Conservation (phyloP, 2,797 vertebrate species). For the Hemitrygon akajei region DNA sequence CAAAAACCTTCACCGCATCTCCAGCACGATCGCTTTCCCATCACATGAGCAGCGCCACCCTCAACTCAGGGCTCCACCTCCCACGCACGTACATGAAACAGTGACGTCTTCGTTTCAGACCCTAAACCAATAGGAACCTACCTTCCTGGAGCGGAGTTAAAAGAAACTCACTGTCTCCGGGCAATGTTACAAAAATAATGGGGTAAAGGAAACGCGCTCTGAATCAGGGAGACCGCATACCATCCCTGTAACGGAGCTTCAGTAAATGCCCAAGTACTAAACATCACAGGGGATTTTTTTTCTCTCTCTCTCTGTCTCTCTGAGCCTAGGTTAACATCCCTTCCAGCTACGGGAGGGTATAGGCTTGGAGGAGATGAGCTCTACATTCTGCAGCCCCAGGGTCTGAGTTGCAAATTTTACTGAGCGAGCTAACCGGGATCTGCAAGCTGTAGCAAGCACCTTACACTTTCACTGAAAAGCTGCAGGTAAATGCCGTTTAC, state of each 20-base stretch:
- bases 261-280: neutral
- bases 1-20: neutral
- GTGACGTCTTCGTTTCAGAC: neutral
- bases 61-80: too few relatives aligned
- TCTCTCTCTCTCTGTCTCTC: neutral
- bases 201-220: neutral
- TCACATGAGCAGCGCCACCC: too few relatives aligned
- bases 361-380: slow-evolving; percentile 63
- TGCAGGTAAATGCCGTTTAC: slow-evolving; percentile 33
- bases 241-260: neutral
- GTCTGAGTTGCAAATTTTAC: slow-evolving; percentile 45
- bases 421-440: slow-evolving; percentile 54
- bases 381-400: slow-evolving; percentile 50
- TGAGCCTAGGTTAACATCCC: slow-evolving; percentile 52
- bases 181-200: slow-evolving; percentile 30
- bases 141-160: neutral
- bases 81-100: too few relatives aligned
- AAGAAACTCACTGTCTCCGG: slow-evolving; percentile 22
- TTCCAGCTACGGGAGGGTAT: slow-evolving; percentile 66
- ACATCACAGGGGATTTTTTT: neutral
- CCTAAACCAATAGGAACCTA: slow-evolving; percentile 7
- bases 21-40: too few relatives aligned
- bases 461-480: slow-evolving; percentile 47
- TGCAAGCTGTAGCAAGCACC: slow-evolving; percentile 56
- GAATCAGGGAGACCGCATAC: neutral